A percentile compares a stretch with the other conserved stretches of the same genome.
phyloP scores from a whole-genome alignment of 2,113 vertebrate genomes.

The Sapajus apella region DNA sequence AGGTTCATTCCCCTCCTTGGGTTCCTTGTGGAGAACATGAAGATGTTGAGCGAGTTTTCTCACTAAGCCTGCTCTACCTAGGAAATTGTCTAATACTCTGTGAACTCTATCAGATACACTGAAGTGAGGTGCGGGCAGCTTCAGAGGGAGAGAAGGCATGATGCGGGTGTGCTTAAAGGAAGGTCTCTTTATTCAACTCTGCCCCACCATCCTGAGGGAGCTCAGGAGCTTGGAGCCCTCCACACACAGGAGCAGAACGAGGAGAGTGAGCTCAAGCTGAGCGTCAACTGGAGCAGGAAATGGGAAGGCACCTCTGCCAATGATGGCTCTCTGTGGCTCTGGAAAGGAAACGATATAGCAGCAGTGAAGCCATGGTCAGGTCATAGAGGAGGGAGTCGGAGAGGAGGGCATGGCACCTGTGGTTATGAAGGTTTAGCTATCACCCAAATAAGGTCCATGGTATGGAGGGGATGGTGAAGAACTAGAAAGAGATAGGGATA shows the following conservation, averaged over 20 bases:
- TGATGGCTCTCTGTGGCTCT: conserved; percentile 37
- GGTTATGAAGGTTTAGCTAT: neutral
- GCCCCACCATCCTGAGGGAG: neutral
- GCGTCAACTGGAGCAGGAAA: conserved; percentile 37
- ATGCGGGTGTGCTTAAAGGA: neutral
- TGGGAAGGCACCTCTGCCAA: neutral
- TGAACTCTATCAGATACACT: neutral
- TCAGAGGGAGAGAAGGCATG: neutral
- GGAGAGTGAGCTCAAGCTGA: neutral
- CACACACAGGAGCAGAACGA: neutral
- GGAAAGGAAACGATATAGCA: conserved; percentile 31
- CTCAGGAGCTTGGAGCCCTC: neutral
- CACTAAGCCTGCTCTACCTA: neutral
- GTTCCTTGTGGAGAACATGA: neutral
- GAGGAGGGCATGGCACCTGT: neutral
- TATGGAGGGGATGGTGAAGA: neutral
- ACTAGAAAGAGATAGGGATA: neutral
- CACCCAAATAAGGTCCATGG: conserved; percentile 28
- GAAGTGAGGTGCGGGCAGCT: neutral
- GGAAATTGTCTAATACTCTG: neutral
- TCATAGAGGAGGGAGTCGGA: conserved; percentile 26
- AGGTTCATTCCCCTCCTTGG: neutral
- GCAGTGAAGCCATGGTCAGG: conserved; percentile 35
- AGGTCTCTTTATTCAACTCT: neutral
- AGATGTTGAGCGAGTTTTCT: neutral